Evolutionary conservation across 2,797 vertebrate genomes (phyloP), one percentile per base, ranked within the genome.

Genomic region (Aphelocoma californica): DNA sequence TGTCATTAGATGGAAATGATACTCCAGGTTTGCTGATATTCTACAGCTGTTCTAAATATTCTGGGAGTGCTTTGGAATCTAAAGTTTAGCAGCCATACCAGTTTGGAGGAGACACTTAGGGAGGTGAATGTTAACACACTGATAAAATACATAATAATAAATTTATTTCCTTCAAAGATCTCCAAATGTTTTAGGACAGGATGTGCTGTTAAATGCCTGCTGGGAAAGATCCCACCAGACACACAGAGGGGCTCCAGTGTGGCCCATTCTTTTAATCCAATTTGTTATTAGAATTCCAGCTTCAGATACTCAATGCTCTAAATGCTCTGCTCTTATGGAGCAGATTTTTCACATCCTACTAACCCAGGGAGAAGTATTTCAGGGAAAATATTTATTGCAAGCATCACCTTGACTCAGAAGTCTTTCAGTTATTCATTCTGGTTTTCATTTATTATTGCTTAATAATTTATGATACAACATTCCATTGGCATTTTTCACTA

Each of bases 1-100:
- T 95, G 79, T 84, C 88, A 93, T 96, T 95, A 97, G 83, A 54
- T 84, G 48, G 83, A 72, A 95, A 62, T n/a, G 31, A 92, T 77
- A 84, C 54, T 69, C 69, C 20, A 34, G 45, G 31, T 47, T 18
- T 42, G 36, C 53, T 70, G 40, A 47, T 90, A 80, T 45, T 69
- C 44, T 54, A 48, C 48, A 72, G 36, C 77, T 70, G 45, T 38
- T 88, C 57, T 34, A 16, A 78, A 34, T 48, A 86, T 18, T 19
- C 61, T 38, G 9, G 24, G 38, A 86, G 66, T 28, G 25, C 44
- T 60, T 74, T 61, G 38, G 13, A n/a, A 54, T 23, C 21, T 18
- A 17, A 84, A 83, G 18, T 85, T 77, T 38, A n/a, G 26, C 71
- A 36, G 23, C 7, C 12, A 16, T 7, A 50, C 3, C 21, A 66